These are phyloP conservation scores for Anhinga anhinga DNA, from an alignment of 2,113 vertebrate genomes.

Conservation along the genomic window DNA sequence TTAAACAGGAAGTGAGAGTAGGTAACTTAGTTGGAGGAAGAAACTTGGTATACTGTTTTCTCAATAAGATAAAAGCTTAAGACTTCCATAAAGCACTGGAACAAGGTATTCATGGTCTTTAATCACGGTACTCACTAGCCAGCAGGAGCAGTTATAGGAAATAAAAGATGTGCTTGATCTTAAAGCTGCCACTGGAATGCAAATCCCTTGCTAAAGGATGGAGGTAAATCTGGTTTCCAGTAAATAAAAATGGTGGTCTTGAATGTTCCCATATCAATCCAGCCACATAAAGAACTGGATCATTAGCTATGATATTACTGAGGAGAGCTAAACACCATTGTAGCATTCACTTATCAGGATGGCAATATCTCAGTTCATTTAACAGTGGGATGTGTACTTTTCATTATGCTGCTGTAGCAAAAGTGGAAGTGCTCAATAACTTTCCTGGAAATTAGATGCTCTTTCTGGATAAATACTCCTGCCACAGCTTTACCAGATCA, in stretches of 20 bases:
- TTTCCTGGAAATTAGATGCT: background rate
- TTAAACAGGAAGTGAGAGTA: background rate
- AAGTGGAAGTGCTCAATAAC: constrained; percentile 11
- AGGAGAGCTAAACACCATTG: background rate
- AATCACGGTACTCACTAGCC: background rate
- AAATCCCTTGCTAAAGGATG: background rate
- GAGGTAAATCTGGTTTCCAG: background rate
- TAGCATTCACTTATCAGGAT: background rate
- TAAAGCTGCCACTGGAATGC: background rate
- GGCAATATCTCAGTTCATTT: background rate
- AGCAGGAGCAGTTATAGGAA: background rate
- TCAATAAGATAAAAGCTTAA: background rate
- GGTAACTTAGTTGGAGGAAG: background rate
- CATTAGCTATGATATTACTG: background rate
- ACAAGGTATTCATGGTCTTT: background rate
- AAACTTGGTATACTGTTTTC: background rate
- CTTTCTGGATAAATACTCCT: background rate
- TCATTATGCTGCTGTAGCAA: background rate
- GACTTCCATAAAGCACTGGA: background rate
- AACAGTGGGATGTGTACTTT: constrained; percentile 9
- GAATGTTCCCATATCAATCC: background rate
- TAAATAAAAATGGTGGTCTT: background rate
- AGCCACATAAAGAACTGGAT: background rate
- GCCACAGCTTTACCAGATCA: background rate
- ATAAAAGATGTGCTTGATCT: background rate